phyloP scores from a whole-genome alignment of 2,888 invertebrate genomes.

The Apodemia duryi region DNA sequence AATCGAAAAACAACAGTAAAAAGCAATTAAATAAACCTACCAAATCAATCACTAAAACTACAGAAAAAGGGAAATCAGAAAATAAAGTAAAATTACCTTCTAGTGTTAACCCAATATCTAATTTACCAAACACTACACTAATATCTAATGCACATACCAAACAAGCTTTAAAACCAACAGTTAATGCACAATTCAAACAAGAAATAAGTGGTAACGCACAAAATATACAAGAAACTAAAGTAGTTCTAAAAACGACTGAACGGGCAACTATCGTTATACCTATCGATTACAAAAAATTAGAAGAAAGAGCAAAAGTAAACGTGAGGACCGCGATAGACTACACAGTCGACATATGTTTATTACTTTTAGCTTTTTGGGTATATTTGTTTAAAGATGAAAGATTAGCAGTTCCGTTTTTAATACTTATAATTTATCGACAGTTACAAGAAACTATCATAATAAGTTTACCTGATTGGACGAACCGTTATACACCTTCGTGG shows the following conservation, averaged over 20 bases:
- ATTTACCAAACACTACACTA: background rate
- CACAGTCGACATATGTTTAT: conserved; percentile 85
- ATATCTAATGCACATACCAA: background rate
- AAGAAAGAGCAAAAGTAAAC: conserved; percentile 82
- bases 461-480: conserved; percentile 80
- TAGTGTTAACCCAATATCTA: background rate
- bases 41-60: conserved; percentile 31
- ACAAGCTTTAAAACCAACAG: background rate
- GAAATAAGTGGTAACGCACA: conserved; percentile 11
- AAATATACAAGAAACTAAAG: conserved; percentile 46
- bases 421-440: conserved; percentile 87
- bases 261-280: conserved; percentile 70
- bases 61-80: conserved; percentile 24
- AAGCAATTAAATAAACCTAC: conserved; percentile 27
- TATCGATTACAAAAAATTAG: conserved; percentile 76
- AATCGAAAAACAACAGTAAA: conserved; percentile 28
- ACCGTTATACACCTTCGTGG: conserved; percentile 58
- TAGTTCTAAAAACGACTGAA: conserved; percentile 61
- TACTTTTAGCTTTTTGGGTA: conserved; percentile 88
- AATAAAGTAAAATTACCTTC: background rate
- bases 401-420: conserved; percentile 88
- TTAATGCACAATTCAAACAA: background rate
- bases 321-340: conserved; percentile 86
- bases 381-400: conserved; percentile 90
- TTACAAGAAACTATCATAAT: conserved; percentile 82